Evolutionary conservation across 2,888 invertebrate genomes (phyloP).

Genomic region (Lasioglossum oenotherae): DNA sequence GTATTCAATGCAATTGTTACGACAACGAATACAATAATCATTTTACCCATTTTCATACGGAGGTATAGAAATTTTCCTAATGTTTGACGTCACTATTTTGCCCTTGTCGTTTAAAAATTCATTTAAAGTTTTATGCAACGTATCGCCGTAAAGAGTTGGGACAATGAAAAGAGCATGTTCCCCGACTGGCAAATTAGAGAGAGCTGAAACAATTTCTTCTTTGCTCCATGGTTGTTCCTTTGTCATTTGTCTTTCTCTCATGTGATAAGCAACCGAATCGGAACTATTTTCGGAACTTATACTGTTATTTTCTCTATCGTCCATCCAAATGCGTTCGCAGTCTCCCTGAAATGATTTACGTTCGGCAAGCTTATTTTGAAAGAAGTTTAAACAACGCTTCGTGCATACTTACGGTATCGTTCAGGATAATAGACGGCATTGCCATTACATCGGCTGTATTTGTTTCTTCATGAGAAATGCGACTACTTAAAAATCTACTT

Average conservation of each 20-base stretch:
- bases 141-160: slow-evolving; percentile 71
- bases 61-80: slow-evolving; percentile 60
- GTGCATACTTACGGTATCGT: slow-evolving; percentile 44
- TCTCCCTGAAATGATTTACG: slow-evolving; percentile 51
- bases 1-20: background rate
- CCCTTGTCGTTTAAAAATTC: slow-evolving; percentile 66
- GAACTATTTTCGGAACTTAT: slow-evolving; percentile 79
- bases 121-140: slow-evolving; percentile 67
- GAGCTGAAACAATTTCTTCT: slow-evolving; percentile 75
- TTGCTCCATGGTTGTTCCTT: slow-evolving; percentile 78
- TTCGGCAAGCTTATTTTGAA: background rate
- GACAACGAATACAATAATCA: background rate
- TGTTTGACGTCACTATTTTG: slow-evolving; percentile 40
- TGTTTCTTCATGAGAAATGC: slow-evolving; percentile 29
- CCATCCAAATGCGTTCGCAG: slow-evolving; percentile 76
- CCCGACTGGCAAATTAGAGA: slow-evolving; percentile 79
- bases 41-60: slow-evolving; percentile 70
- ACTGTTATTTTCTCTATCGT: slow-evolving; percentile 72
- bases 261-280: slow-evolving; percentile 69
- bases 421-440: slow-evolving; percentile 43
- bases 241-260: slow-evolving; percentile 67
- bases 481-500: slow-evolving; percentile 44
- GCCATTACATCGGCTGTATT: slow-evolving; percentile 17
- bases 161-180: slow-evolving; percentile 75
- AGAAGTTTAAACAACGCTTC: background rate